Evolutionary conservation across 2,888 invertebrate species (phyloP).

Genomic region (Autographa pulchrina): DNA sequence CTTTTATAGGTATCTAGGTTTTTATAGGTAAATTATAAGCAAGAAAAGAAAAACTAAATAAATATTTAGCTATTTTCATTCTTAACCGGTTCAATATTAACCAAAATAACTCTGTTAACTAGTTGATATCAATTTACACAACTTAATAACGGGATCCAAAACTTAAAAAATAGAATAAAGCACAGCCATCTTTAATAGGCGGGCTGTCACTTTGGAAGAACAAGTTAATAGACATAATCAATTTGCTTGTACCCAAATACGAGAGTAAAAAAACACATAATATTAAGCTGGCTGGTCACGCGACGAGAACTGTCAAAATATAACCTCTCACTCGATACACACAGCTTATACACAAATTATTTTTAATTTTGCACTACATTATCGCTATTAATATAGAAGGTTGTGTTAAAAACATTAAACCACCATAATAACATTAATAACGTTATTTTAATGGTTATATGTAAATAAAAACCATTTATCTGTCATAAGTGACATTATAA

Average conservation of each 20-base stretch:
- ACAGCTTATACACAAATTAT: conserved; percentile 28
- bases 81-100: background rate
- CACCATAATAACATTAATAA: conserved; percentile 8
- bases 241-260: conserved; percentile 76
- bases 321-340: conserved; percentile 61
- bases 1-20: background rate
- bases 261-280: conserved; percentile 69
- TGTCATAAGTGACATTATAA: conserved; percentile 42
- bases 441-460: conserved; percentile 13
- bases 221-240: conserved; percentile 82
- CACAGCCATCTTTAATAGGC: conserved; percentile 69
- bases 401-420: conserved; percentile 3
- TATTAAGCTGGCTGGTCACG: conserved; percentile 78
- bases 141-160: conserved; percentile 43
- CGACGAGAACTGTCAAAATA: conserved; percentile 78
- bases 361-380: conserved; percentile 28
- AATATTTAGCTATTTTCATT: background rate
- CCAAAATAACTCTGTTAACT: background rate
- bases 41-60: background rate
- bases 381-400: background rate
- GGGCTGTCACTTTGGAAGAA: conserved; percentile 77
- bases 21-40: too few species aligned
- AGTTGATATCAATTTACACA: conserved; percentile 31
- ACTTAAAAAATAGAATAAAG: conserved; percentile 54
- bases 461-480: conserved; percentile 38